These are phyloP conservation scores for Heliconius himera DNA, from an alignment of 1,140 invertebrate genomes.

Conservation along the genomic window DNA sequence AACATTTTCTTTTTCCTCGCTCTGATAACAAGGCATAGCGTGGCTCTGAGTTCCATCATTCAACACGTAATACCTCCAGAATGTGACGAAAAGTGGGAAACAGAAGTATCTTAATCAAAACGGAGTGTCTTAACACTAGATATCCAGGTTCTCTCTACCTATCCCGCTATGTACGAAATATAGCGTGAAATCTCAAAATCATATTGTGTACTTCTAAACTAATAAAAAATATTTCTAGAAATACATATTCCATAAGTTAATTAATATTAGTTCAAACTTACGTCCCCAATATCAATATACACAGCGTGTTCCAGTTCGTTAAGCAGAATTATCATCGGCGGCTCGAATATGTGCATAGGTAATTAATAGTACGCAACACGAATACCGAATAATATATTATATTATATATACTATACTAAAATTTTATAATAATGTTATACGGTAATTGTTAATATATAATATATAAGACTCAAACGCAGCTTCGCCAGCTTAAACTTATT, in stretches of 20 bases:
- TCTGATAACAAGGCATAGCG: no score
- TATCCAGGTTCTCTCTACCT: no score
- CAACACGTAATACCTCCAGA: no score
- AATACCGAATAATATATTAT: background rate
- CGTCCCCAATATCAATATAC: constrained; percentile 8
- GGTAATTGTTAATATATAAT: background rate
- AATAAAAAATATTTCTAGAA: background rate
- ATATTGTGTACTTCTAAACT: no score
- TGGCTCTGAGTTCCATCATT: no score
- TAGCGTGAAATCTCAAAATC: no score
- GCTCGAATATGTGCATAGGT: constrained; percentile 24
- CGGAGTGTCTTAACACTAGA: no score
- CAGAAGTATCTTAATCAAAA: no score
- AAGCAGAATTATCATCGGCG: constrained; percentile 26
- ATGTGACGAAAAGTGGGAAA: no score
- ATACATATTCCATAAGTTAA: background rate
- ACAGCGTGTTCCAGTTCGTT: constrained; percentile 25
- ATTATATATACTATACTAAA: background rate
- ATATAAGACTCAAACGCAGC: background rate
- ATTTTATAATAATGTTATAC: background rate
- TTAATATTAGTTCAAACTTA: background rate
- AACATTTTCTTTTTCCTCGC: no score
- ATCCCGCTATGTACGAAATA: no score
- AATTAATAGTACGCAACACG: constrained; percentile 2
- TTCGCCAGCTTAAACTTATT: no score